Evolutionary conservation across 2,113 vertebrate species (phyloP).

Genomic region (Aviceda subcristata): DNA sequence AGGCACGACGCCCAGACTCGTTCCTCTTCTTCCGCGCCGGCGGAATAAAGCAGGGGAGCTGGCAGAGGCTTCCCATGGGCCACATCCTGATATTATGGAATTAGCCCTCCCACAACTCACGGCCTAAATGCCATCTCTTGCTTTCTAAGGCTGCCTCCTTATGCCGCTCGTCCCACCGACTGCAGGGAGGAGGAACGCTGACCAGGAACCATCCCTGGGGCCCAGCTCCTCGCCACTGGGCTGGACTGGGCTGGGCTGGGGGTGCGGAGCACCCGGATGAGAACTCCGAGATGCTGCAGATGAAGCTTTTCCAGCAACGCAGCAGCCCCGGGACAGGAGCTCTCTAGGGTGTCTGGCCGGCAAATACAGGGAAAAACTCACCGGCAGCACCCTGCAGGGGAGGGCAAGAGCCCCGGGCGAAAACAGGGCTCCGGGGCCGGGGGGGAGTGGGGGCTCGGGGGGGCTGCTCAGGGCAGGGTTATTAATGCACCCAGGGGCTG

Average conservation of each 20-base stretch:
- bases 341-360: rapidly evolving
- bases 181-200: no score
- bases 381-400: no score
- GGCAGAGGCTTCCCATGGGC: rapidly evolving
- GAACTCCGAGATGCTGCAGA: no score
- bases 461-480: background rate
- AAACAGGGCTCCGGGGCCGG: background rate
- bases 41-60: no score
- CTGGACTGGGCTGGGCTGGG: no score
- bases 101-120: no score
- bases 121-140: no score
- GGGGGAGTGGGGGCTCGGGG: background rate
- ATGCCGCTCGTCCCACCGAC: rapidly evolving
- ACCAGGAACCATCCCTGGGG: background rate
- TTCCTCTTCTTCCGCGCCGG: no score
- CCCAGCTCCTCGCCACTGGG: background rate
- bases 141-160: no score
- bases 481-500: background rate
- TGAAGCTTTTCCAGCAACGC: rapidly evolving
- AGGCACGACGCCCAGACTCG: background rate
- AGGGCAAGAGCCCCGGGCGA: no score
- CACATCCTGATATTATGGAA: rapidly evolving
- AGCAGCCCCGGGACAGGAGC: rapidly evolving
- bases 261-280: no score
- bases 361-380: rapidly evolving